Evolutionary conservation across 2,113 vertebrate genomes (phyloP).

Genomic region (Amphilophus citrinellus): DNA sequence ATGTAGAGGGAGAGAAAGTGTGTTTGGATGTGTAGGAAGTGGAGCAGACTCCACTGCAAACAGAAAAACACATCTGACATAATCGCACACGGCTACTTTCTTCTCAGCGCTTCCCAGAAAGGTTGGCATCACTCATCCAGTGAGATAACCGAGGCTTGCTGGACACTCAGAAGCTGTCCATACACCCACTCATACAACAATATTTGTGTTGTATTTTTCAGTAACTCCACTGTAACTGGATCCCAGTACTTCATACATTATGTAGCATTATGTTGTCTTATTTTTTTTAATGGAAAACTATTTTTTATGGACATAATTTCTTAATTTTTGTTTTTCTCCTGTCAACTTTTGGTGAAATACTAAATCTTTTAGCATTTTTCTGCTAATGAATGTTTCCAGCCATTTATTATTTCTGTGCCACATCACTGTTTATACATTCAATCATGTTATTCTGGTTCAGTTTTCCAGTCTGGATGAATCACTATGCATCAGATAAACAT

Average conservation of each 20-base stretch:
- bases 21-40: neutral
- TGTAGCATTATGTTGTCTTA: neutral
- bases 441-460: neutral
- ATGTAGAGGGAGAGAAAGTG: neutral
- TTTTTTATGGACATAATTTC: neutral
- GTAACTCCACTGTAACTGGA: neutral
- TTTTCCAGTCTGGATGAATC: neutral
- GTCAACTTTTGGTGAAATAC: neutral
- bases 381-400: neutral
- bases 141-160: no score
- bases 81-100: no score
- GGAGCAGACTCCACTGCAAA: constrained; percentile 4
- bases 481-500: neutral
- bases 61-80: neutral
- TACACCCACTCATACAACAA: neutral
- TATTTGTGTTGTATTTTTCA: neutral
- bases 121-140: neutral
- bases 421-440: neutral
- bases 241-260: neutral
- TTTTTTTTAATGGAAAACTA: neutral
- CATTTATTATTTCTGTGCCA: neutral
- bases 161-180: neutral
- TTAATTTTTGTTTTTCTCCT: neutral
- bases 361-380: neutral
- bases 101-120: neutral